These are phyloP conservation scores for Myoxocephalus aenaeus DNA, from an alignment of 2,797 vertebrate species.

Conservation along the genomic window DNA sequence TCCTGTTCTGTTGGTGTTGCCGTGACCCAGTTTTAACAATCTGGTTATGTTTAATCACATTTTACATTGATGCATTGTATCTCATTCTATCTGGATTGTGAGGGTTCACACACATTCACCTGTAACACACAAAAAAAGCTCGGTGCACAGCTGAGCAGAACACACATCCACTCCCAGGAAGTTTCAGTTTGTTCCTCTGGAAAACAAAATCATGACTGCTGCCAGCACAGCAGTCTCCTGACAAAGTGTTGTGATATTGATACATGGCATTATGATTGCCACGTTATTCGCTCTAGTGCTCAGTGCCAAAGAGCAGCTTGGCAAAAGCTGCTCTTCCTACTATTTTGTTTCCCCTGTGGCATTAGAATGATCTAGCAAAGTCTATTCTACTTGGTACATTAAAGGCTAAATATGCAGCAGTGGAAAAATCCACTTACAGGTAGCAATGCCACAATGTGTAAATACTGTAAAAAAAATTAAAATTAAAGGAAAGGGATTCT, in stretches of 20 bases:
- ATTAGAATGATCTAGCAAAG: constrained; percentile 3
- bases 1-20: background rate
- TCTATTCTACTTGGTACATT: background rate
- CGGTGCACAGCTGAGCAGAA: background rate
- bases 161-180: background rate
- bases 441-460: too few relatives aligned
- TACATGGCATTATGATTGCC: background rate
- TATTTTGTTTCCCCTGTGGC: background rate
- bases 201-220: constrained; percentile 9
- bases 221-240: background rate
- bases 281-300: background rate
- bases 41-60: constrained; percentile 7
- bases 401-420: background rate
- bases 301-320: background rate
- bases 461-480: background rate
- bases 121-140: background rate
- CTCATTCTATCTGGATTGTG: background rate
- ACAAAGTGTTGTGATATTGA: constrained; percentile 20
- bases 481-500: background rate
- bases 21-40: background rate
- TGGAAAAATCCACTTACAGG: background rate
- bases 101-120: background rate
- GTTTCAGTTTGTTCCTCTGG: constrained; percentile 13
- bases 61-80: background rate
- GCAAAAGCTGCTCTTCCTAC: background rate